Base-by-base conservation (phyloP, 2,113 vertebrate genomes). In the Taxidea taxus region DNA sequence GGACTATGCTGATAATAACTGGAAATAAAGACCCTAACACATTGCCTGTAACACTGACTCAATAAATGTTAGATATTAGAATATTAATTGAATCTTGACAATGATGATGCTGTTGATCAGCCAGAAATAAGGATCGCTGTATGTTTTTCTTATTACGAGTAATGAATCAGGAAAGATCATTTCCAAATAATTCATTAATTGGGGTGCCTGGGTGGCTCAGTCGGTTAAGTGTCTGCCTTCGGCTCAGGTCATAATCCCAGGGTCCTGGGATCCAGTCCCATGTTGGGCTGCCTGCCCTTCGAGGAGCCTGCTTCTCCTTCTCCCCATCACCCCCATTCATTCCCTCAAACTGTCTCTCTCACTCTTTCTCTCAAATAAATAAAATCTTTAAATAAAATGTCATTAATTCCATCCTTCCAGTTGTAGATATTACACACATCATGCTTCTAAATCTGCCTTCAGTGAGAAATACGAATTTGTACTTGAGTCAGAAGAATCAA, bases 161-260 rank as follows among this genome's bases (percentile, higher is more conserved):
- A 83, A 72, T 54, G 27, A 93, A 72, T 70, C 51, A 83, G 72
- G 44, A 91, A 84, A 68, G 3, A 0, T 90, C 11, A 77, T 29
- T 95, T 85, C n/a, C 64, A 92, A 95, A 31, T 68, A 75, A 75
- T 42, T 47, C 54, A 60, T 80, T 86, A 72, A 94, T 83, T 89
- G 62, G 31, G 62, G 62, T 15, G 13, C 31, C 62, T 34, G 31
- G 62, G 62, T 16, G 14, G 62, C 62, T 66, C 31, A 34, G 29
- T 66, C 14, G 2, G 62, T 66, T 66, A 66, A 34, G 62, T 2
- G 2, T 16, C 62, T 66, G 31, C 62, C 62, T 66, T 34, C 6
- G 6, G 62, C 62, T 66, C 31, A 66, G 62, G 62, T 34, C 31
- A 4, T 66, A 31, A 66, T 66, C 31, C 14, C 14, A 66, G 62